Base-by-base conservation (phyloP, 1,140 invertebrate species). In the Macrostomum lignano region DNA sequence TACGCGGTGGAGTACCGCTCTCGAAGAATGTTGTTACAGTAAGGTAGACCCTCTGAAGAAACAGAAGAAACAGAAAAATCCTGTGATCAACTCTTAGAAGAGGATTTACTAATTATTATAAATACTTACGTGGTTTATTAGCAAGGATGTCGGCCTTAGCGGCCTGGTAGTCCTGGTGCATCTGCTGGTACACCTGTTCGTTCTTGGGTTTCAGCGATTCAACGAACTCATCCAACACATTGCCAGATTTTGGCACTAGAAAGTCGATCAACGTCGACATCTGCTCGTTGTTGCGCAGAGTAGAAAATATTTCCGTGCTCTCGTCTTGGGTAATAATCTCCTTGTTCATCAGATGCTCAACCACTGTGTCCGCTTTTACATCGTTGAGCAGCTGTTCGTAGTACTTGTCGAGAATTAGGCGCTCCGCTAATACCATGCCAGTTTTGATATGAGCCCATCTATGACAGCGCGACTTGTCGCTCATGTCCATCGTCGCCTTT, bases 71-170 rank as follows among this genome's bases (percentile, higher is more conserved):
- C 13, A 24, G 9, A 24, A 24, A 9, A 24, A 24, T 24, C 9
- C 9, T 24, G n/a, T 9, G 9, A 24, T 9, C n/a, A 24, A 24
- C n/a, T 9, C 9, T 24, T 9, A 24, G 9, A 24, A 24, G n/a
- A n/a, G n/a, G n/a, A n/a, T n/a, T n/a, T 24, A 24, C 9, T 24
- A 24, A 24, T 24, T 9, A 24, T 24, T 9, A 24, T 24, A 24
- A 24, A 9, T 9, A 24, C n/a, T 28, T 5, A 28, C 26, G 14
- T 28, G 26, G 26, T 28, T 28, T 28, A 9, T 28, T 28, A 5
- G 26, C 26, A 17, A 28, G 26, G 9, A 28, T 28, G 15, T 28
- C 26, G 7, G 15, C 14, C 19, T 28, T 28, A 14, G 19, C 19
- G 9, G 15, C 14, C 9, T 28, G 26, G 19, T 28, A 28, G 15